A percentile compares a stretch with the other conserved stretches of the same genome.
phyloP scores from a whole-genome alignment of 1,140 invertebrate genomes.

The Pogonognathellus flavescens region DNA sequence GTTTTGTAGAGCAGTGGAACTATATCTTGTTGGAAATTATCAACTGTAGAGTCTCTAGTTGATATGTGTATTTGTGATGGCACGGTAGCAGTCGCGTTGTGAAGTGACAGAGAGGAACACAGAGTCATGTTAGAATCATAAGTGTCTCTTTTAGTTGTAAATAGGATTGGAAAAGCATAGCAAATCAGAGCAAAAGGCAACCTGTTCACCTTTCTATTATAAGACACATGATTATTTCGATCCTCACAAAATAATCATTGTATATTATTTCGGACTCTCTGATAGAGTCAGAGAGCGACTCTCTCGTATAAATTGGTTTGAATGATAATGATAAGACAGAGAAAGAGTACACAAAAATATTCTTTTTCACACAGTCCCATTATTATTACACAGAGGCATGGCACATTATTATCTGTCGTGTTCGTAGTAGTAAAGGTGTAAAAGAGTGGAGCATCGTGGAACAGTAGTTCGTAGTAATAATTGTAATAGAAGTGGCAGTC shows the following conservation, averaged over 20 bases:
- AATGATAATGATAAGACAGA: conserved; percentile 12
- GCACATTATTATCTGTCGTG: too few species aligned
- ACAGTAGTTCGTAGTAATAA: too few species aligned
- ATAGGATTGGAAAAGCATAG: background rate
- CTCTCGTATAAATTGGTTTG: conserved; percentile 1
- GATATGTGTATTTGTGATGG: background rate
- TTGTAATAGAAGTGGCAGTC: too few species aligned
- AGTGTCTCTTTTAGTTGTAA: background rate
- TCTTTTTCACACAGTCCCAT: too few species aligned
- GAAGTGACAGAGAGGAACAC: background rate
- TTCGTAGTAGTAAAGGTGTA: too few species aligned
- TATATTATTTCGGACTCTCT: background rate
- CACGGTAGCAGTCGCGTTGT: background rate
- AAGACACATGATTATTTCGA: background rate
- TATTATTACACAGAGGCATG: too few species aligned
- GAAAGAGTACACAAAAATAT: background rate
- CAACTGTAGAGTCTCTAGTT: background rate
- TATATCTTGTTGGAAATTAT: conserved; percentile 14
- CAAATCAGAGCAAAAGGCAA: conserved; percentile 5
- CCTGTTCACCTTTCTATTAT: conserved; percentile 35
- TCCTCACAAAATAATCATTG: background rate
- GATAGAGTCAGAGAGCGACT: background rate
- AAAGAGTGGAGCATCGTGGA: too few species aligned
- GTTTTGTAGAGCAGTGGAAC: conserved; percentile 14
- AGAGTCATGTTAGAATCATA: background rate